A percentile compares a stretch with the other conserved stretches of the same genome.
Evolutionary conservation across 2,888 invertebrate genomes (phyloP).

Genomic region (Aleiodes leptofemur): DNA sequence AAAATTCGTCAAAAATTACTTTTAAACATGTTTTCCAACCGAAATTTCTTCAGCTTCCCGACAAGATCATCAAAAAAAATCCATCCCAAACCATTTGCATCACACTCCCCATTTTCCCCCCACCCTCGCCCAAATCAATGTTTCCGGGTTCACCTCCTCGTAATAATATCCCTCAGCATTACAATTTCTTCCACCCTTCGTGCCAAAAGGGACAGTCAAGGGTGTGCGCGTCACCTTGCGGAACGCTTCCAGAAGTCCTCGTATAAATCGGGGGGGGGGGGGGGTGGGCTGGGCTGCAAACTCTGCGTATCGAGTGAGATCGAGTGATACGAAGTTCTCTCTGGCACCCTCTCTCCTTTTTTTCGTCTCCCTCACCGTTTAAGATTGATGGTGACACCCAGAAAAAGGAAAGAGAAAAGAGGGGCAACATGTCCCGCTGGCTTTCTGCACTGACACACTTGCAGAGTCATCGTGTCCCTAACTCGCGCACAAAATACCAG

Average conservation of each 20-base stretch:
- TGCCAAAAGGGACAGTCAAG: background rate
- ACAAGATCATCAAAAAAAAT: too few relatives aligned
- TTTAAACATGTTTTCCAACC: too few relatives aligned
- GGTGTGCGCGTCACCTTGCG: slow-evolving; percentile 40
- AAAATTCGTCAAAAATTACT: too few relatives aligned
- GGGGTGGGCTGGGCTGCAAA: too few relatives aligned
- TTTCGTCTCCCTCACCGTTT: slow-evolving; percentile 36
- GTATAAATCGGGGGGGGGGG: background rate
- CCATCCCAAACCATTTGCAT: too few relatives aligned
- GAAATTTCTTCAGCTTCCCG: too few relatives aligned
- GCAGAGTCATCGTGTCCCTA: slow-evolving; percentile 15
- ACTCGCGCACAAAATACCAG: background rate
- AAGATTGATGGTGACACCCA: slow-evolving; percentile 57
- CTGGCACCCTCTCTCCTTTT: background rate
- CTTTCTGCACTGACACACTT: slow-evolving; percentile 42
- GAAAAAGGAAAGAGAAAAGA: slow-evolving; percentile 38
- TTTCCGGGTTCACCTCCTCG: background rate
- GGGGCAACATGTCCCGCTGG: slow-evolving; percentile 32
- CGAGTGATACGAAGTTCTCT: slow-evolving; percentile 49
- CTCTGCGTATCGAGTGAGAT: slow-evolving; percentile 40
- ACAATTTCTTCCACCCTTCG: background rate
- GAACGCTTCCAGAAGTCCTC: slow-evolving; percentile 23
- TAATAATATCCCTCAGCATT: slow-evolving; percentile 30
- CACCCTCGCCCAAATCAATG: background rate
- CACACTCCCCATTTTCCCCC: too few relatives aligned